Evolutionary conservation across 2,888 invertebrate species (phyloP).

Genomic region (Aspidiotus rigidus): DNA sequence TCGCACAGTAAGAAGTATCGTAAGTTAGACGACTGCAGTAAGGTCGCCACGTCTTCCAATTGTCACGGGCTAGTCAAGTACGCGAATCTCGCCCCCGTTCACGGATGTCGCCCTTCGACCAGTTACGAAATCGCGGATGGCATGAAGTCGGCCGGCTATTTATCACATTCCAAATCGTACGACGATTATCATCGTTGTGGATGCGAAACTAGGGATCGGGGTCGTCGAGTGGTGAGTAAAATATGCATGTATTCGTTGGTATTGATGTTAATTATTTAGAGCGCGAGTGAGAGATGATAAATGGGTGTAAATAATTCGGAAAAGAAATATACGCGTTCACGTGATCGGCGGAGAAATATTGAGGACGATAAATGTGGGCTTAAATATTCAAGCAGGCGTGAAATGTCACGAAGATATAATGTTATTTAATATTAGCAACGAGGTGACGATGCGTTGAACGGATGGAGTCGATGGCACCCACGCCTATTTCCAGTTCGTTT

Average conservation of each 20-base stretch:
- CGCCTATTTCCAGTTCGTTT: no score
- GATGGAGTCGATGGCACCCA: no score
- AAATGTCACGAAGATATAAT: no score
- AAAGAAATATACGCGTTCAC: not conserved
- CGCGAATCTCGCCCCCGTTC: not conserved
- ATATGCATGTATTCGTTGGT: not conserved
- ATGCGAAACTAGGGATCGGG: not conserved
- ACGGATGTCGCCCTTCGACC: not conserved
- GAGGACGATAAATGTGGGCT: no score
- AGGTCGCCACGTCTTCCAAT: conserved; percentile 4
- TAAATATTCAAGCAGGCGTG: no score
- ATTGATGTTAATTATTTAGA: not conserved
- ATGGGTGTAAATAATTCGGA: not conserved
- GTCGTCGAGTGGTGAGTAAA: conserved; percentile 17
- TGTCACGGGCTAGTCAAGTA: conserved; percentile 13
- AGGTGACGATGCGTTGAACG: no score
- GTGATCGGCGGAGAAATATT: no score
- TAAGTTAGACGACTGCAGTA: conserved; percentile 23
- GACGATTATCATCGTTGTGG: conserved; percentile 10
- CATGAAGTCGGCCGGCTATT: not conserved
- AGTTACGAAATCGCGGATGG: not conserved
- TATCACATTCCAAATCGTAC: conserved; percentile 25
- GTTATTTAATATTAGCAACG: no score
- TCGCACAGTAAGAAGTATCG: conserved; percentile 25
- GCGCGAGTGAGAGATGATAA: not conserved